Evolutionary conservation across 2,113 vertebrate species (phyloP), one percentile per base, ranked within the genome.

Genomic region (Ctenodactylus gundi): DNA sequence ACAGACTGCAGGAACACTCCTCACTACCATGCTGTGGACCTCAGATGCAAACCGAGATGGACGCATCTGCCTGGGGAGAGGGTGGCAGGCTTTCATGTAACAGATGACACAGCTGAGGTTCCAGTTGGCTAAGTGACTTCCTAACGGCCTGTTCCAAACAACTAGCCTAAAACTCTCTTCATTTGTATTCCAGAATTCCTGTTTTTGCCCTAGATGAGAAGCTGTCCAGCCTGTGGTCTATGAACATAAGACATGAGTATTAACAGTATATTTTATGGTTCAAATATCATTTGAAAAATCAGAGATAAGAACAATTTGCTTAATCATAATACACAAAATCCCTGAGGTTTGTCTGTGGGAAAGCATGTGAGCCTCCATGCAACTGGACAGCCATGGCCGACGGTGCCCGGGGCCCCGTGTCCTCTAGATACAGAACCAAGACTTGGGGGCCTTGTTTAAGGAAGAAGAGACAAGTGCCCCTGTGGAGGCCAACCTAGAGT

Each of bases 241-340:
- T 25, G 44, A 90, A 60, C 15, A 4, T 3, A 15, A 25, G n/a
- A 41, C 70, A 81, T 64, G 65, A 36, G 55, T 41, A 46, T 36
- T 27, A 90, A 21, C 81, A 15, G 53, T 55, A 34, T 60, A 41
- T 67, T 85, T 57, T 70, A 73, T 31, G 39, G 20, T 88, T 36
- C 75, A 84, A 72, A 88, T 91, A 93, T 57, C 44, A 81, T 20
- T 44, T 44, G 31, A 93, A 90, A 60, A 88, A 34, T 49, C 68
- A 20, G 80, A 55, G 77, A 82, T 44, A 81, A 77, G 65, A 68
- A 86, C 68, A 65, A 64, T 84, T 90, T 55, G 78, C 82, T 93
- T 51, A 64, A 62, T 57, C 75, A 65, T 85, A 85, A 90, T 55
- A 88, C 70, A 95, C 49, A 84, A 94, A 65, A 87, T 87, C 91